Base-by-base conservation (phyloP, 2,888 invertebrate species). In the Laothoe populi region DNA sequence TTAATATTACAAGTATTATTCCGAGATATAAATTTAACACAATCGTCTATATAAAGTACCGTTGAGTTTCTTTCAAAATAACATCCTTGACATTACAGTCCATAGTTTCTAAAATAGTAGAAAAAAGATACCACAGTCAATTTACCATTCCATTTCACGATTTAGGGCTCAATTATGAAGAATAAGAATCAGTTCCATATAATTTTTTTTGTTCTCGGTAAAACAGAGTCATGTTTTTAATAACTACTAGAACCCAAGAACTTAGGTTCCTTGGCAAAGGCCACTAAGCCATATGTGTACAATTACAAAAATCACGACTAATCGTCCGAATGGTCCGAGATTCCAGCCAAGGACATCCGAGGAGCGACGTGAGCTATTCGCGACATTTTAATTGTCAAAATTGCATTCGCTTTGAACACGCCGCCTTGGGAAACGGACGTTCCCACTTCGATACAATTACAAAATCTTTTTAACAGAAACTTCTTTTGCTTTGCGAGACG, bases 301-400 rank as follows among this genome's bases (percentile, higher is more conserved):
- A 48, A 48, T 48, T 48, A 48, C 48, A 48, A 48, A 46, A 35
- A 53, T 53, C 53, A 53, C 44, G 8, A 19, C 53, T 35, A 35
- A 53, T 35, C 53, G 31, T 44, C 49, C n/a, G 8, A n/a, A 16
- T 31, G 8, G 19, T 35, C 40, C 40, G 21, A 46, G 49, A 62
- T 62, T 58, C 62, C 62, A 46, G 26, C 48, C 62, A 62, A 62
- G 62, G 62, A 62, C 62, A 62, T 73, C 24, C 77, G 72, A 76
- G 72, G 77, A 77, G 77, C 86, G 79, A 88, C 85, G 88, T 79
- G 78, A 76, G 84, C 86, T 79, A 90, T 88, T 84, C 83, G 77
- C 80, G 83, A 88, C 83, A 80, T 86, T 92, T 92, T 92, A 92
- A 92, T 92, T 90, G 91, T 90, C 90, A 86, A 89, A 91, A 91